phyloP scores from a whole-genome alignment of 2,113 vertebrate genomes.

The Pampusana beccarii region DNA sequence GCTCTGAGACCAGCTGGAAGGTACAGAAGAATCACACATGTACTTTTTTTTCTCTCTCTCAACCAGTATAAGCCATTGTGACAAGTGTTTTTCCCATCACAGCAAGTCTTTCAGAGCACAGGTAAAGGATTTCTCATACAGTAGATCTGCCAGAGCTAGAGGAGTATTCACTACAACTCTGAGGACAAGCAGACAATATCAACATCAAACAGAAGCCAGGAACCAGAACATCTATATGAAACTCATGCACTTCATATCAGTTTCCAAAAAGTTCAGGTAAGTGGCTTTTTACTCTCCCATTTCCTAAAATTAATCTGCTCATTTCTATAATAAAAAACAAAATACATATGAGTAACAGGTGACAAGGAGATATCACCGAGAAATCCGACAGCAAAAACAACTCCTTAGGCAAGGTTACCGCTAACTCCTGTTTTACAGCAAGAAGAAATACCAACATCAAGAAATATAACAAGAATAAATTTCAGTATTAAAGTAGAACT shows the following conservation, averaged over 20 bases:
- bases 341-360: neutral
- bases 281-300: neutral
- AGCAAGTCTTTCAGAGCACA: neutral
- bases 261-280: neutral
- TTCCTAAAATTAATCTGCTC: neutral
- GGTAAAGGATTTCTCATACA: neutral
- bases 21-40: neutral
- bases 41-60: neutral
- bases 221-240: neutral
- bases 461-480: neutral
- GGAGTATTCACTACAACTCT: neutral
- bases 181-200: neutral
- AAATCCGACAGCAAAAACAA: neutral
- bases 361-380: neutral
- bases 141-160: neutral
- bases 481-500: neutral
- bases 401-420: neutral
- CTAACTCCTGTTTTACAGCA: neutral
- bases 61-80: neutral
- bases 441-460: neutral
- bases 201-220: neutral
- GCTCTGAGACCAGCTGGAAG: neutral
- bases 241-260: neutral
- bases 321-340: neutral
- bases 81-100: neutral